Conservation (phyloP, 2,797 vertebrate genomes). For the Hylomyscus alleni region DNA sequence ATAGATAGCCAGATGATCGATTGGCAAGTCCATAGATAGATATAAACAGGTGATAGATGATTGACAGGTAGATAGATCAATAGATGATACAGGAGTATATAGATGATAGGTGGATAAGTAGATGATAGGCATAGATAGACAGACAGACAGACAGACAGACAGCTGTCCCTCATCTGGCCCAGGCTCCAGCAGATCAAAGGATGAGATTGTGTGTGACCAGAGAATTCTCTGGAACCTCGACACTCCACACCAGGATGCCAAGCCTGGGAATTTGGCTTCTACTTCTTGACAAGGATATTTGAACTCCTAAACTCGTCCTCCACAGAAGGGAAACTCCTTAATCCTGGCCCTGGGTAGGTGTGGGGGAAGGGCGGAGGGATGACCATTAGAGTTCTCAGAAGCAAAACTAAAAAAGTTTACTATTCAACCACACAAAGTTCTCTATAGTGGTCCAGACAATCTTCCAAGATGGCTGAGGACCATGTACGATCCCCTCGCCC, state of each 20-base stretch:
- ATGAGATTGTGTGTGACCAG: background rate
- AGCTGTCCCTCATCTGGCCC: background rate
- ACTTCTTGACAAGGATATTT: background rate
- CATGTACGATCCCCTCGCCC: background rate
- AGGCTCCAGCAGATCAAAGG: background rate
- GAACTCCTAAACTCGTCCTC: background rate
- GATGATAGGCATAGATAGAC: background rate
- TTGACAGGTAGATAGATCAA: background rate
- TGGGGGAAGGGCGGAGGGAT: accelerated
- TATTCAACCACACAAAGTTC: background rate
- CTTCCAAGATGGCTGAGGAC: background rate
- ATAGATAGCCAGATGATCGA: background rate
- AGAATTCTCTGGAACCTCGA: background rate
- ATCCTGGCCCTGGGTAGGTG: background rate
- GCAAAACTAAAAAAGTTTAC: background rate
- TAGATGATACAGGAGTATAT: background rate
- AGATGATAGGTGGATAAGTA: background rate
- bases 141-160: background rate
- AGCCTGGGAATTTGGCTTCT: background rate
- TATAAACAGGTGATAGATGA: background rate
- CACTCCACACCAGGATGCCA: background rate
- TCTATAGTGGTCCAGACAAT: background rate
- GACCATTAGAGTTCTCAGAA: background rate
- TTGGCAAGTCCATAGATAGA: background rate
- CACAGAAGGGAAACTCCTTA: background rate